A percentile compares a stretch with the other conserved stretches of the same genome.
phyloP scores from a whole-genome alignment of 1,140 invertebrate species.

The Physella acuta region DNA sequence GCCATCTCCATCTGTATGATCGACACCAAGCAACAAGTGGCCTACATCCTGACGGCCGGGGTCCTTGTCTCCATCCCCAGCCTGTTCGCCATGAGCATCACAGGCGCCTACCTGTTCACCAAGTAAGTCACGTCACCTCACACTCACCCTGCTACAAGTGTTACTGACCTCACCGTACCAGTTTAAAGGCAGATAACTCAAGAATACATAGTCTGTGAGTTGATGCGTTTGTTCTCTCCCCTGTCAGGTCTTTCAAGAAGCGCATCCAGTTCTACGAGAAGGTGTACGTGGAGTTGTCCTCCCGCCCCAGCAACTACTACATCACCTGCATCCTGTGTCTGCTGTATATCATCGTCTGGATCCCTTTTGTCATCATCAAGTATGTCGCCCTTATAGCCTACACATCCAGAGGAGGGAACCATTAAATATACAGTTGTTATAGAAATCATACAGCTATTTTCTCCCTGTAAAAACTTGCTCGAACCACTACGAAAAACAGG shows the following conservation, averaged over 20 bases:
- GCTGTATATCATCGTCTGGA: slow-evolving; percentile 89
- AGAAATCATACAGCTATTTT: no score
- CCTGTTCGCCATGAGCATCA: not conserved
- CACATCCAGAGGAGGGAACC: no score
- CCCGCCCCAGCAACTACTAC: slow-evolving; percentile 76
- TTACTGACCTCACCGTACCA: not conserved
- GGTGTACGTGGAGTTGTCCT: slow-evolving; percentile 83
- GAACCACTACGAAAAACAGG: no score
- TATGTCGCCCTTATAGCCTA: slow-evolving; percentile 66
- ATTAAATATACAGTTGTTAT: no score
- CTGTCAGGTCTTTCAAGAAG: slow-evolving; percentile 11
- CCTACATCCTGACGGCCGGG: slow-evolving; percentile 15
- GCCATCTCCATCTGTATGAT: slow-evolving; percentile 8
- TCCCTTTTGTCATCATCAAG: slow-evolving; percentile 81
- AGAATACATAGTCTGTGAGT: not conserved
- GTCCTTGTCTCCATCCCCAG: slow-evolving; percentile 5
- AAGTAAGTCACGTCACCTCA: not conserved
- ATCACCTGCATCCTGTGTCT: slow-evolving; percentile 90
- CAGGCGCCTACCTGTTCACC: slow-evolving; percentile 14
- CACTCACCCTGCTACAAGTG: not conserved
- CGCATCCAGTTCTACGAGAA: slow-evolving; percentile 25
- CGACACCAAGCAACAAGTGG: slow-evolving; percentile 15
- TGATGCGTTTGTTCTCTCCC: not conserved
- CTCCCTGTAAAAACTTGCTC: no score
- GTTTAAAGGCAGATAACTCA: not conserved